Base-by-base conservation (phyloP, 2,888 invertebrate genomes). In the Phanerotoma sp. region DNA sequence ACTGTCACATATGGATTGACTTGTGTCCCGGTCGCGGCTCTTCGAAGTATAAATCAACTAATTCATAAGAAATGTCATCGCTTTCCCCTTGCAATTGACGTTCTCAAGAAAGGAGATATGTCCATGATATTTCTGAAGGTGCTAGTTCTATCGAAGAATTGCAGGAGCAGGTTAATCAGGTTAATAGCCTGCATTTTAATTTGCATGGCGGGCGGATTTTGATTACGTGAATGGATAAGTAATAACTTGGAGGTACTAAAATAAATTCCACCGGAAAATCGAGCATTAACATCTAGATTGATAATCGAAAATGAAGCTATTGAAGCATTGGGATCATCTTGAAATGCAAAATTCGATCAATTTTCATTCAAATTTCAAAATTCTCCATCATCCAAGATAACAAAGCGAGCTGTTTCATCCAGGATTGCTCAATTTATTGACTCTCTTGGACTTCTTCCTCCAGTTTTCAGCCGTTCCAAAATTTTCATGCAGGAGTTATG, bases 321-420 rank as follows among this genome's bases (percentile, higher is more conserved):
- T 9, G 20, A 54, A 7, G 48, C 40, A n/a, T 30, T 57, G 10
- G 51, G 54, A 16, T 30, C 52, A 18, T 15, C 16, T 4, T 58
- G 55, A 51, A 30, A 50, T 13, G 51, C 52, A n/a, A 22, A 25
- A 18, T 11, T 32, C 0, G 47, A 58, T 20, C 28, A 33, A 28
- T 50, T 56, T 30, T 13, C 10, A 1, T 56, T 55, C 41, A 20
- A 33, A 10, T 28, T 18, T 3, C 15, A 5, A n/a, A 13, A 6
- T 4, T 10, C 15, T 2, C 2, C 18, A 1, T 9, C 22, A 16
- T 6, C 18, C 41, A n/a, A 41, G 9, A 6, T 9, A 1, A 44
- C 32, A 7, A 44, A 44, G 10, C n/a, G 44, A 28, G 15, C 10
- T 4, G 28, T 44, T 10, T 15, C 30, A 4, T 44, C 44, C 2